Conservation (phyloP, 1,140 invertebrate species). For the Hylyphantes graminicola region DNA sequence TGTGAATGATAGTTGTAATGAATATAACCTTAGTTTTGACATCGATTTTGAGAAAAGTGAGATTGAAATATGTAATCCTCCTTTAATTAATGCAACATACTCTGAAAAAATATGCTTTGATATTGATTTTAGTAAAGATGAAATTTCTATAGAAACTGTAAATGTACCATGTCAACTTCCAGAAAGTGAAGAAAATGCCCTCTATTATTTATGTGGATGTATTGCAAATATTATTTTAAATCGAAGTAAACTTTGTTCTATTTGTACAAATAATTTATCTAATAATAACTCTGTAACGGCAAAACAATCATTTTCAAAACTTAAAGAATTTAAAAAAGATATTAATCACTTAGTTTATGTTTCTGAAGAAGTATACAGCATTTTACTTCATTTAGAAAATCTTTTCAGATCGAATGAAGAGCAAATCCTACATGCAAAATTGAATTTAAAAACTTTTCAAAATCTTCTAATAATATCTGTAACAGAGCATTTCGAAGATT, state of each 20-base stretch:
- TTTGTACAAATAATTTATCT: not conserved
- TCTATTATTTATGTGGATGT: constrained; percentile 13
- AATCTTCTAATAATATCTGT: not conserved
- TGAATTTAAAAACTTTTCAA: not conserved
- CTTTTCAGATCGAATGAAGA: not conserved
- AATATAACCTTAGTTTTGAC: not conserved
- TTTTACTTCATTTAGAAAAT: not conserved
- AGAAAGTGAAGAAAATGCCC: not conserved
- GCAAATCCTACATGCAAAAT: too few relatives aligned
- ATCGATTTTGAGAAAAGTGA: constrained; percentile 6
- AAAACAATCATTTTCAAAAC: too few relatives aligned
- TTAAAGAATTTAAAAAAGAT: not conserved
- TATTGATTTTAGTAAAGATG: not conserved
- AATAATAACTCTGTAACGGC: not conserved
- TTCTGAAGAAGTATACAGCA: not conserved
- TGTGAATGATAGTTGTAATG: not conserved
- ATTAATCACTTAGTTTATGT: not conserved
- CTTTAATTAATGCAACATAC: not conserved
- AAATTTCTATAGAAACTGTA: too few relatives aligned
- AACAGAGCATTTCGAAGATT: not conserved
- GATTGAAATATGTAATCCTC: too few relatives aligned
- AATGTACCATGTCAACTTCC: not conserved
- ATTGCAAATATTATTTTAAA: not conserved
- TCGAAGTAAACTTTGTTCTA: not conserved
- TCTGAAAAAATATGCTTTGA: not conserved